phyloP scores from a whole-genome alignment of 2,797 vertebrate species.

The Hipposideros larvatus region DNA sequence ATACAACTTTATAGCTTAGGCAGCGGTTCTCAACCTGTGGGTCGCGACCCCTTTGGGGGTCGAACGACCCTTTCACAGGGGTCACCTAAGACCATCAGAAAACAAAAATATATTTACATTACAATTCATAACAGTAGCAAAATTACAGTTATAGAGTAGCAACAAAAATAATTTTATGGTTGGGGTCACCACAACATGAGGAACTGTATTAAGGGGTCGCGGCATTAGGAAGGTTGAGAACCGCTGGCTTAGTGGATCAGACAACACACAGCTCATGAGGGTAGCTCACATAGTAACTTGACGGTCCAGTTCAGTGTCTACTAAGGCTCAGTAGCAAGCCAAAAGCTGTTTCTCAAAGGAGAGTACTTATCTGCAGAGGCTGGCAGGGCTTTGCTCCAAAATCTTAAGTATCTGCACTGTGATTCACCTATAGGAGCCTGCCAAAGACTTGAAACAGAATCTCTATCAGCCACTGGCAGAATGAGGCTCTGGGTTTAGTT shows the following conservation, averaged over 20 bases:
- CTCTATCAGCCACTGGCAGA: neutral
- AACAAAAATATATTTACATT: too few relatives aligned
- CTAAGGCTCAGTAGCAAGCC: neutral
- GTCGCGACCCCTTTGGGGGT: too few relatives aligned
- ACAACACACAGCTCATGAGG: neutral
- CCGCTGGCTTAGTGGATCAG: neutral
- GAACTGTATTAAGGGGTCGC: too few relatives aligned
- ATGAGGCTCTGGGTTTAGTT: neutral
- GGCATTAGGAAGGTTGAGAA: too few relatives aligned
- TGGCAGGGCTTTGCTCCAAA: neutral
- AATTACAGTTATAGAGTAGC: too few relatives aligned
- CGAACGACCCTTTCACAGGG: too few relatives aligned
- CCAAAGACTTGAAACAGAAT: neutral
- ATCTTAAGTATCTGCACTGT: neutral
- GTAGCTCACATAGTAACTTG: neutral
- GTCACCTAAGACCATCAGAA: too few relatives aligned
- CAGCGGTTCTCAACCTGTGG: too few relatives aligned
- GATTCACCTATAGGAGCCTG: neutral
- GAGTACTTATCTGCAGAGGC: neutral
- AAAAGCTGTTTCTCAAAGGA: slow-evolving; percentile 22
- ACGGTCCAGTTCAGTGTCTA: neutral
- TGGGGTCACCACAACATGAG: too few relatives aligned
- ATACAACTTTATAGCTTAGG: neutral
- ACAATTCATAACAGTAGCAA: too few relatives aligned
- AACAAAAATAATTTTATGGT: too few relatives aligned